A percentile compares a stretch with the other conserved stretches of the same genome.
These are phyloP conservation scores for Drosophila sproati DNA, from an alignment of 1,140 invertebrate species.

Conservation along the genomic window DNA sequence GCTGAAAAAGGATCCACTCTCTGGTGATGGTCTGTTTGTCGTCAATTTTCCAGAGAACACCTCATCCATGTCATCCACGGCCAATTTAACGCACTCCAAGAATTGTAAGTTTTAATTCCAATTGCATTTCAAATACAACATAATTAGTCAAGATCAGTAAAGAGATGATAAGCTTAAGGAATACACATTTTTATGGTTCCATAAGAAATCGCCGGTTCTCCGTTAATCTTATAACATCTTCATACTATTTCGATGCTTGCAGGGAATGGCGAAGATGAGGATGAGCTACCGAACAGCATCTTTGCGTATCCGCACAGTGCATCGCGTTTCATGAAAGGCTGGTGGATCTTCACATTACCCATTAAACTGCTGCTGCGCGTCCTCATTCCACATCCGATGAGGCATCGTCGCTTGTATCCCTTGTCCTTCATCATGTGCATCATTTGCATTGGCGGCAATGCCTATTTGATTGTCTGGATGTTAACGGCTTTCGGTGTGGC, in stretches of 20 bases:
- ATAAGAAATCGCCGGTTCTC: too few relatives aligned
- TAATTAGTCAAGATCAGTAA: too few relatives aligned
- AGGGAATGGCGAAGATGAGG: conserved; percentile 68
- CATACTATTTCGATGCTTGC: not conserved
- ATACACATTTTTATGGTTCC: too few relatives aligned
- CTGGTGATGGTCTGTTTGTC: conserved; percentile 79
- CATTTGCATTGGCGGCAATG: conserved; percentile 92
- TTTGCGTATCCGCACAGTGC: conserved; percentile 61
- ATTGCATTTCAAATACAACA: too few relatives aligned
- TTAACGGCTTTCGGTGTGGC: conserved; percentile 93
- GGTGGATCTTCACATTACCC: conserved; percentile 91
- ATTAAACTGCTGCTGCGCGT: conserved; percentile 88
- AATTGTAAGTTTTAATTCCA: conserved; percentile 62
- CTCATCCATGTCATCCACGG: conserved; percentile 77
- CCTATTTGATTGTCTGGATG: conserved; percentile 96
- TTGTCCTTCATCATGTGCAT: conserved; percentile 94
- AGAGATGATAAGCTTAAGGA: not conserved
- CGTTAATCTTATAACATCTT: not conserved
- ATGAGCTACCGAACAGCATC: conserved; percentile 56
- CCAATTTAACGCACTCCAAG: conserved; percentile 73
- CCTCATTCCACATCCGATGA: conserved; percentile 91
- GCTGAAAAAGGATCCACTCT: conserved; percentile 76
- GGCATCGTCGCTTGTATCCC: conserved; percentile 89
- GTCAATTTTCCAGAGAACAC: conserved; percentile 79
- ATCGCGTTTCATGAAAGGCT: conserved; percentile 85